These are phyloP conservation scores for Panulirus ornatus DNA, from an alignment of 1,140 invertebrate species.

Conservation along the genomic window DNA sequence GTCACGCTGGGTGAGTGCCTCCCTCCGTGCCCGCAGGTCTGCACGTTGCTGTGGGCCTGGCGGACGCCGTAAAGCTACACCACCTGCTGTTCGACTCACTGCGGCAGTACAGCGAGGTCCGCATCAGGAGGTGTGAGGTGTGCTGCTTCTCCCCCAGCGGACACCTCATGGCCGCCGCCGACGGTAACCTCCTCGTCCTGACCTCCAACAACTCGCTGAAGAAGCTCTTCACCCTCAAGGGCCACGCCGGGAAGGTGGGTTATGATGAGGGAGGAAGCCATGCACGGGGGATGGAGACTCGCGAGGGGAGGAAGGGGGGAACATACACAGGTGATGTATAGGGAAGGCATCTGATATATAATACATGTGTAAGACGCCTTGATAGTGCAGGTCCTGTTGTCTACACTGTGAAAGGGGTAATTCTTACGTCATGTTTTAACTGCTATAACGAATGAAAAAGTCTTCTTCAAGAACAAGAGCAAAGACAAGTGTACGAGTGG, in stretches of 20 bases:
- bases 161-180: slow-evolving; percentile 65
- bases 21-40: too few species aligned
- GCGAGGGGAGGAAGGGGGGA: background rate
- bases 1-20: too few species aligned
- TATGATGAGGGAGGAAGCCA: background rate
- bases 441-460: too few species aligned
- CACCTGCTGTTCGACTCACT: slow-evolving; percentile 72
- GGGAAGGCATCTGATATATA: background rate
- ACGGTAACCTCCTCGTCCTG: slow-evolving; percentile 61
- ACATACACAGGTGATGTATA: background rate
- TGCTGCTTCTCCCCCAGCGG: slow-evolving; percentile 65
- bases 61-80: slow-evolving; percentile 67
- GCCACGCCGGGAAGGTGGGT: slow-evolving; percentile 70
- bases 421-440: too few species aligned
- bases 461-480: too few species aligned
- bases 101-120: slow-evolving; percentile 56
- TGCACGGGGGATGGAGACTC: too few species aligned
- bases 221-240: slow-evolving; percentile 66
- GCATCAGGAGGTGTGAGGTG: slow-evolving; percentile 50
- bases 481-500: too few species aligned
- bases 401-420: too few species aligned
- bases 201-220: slow-evolving; percentile 66
- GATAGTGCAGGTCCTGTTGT: too few species aligned
- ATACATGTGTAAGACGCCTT: too few species aligned
- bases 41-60: slow-evolving; percentile 69